A percentile compares a stretch with the other conserved stretches of the same genome.
phyloP scores from a whole-genome alignment of 2,888 invertebrate species.

The Rapana venosa region DNA sequence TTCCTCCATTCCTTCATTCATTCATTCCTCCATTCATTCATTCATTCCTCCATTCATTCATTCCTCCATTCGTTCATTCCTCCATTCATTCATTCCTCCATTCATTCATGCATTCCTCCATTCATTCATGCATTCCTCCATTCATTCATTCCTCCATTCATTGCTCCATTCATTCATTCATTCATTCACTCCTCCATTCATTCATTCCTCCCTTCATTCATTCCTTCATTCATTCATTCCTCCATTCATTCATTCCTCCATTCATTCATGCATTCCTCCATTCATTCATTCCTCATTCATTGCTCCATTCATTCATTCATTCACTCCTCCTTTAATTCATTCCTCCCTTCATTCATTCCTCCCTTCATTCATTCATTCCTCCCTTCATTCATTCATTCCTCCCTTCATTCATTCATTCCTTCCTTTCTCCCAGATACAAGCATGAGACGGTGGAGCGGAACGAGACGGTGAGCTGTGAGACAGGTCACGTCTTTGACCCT shows the following conservation, averaged over 20 bases:
- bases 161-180: too few relatives aligned
- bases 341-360: background rate
- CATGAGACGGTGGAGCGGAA: conserved; percentile 29
- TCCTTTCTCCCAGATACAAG: background rate
- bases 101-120: background rate
- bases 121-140: background rate
- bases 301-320: background rate
- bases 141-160: too few relatives aligned
- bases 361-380: background rate
- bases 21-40: conserved; percentile 11
- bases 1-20: too few relatives aligned
- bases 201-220: too few relatives aligned
- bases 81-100: background rate
- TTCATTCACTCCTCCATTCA: too few relatives aligned
- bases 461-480: conserved; percentile 43
- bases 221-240: too few relatives aligned
- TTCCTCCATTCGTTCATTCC: too few relatives aligned
- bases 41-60: background rate
- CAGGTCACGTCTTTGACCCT: conserved; percentile 55
- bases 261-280: too few relatives aligned
- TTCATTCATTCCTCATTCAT: background rate
- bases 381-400: background rate
- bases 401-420: background rate
- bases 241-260: too few relatives aligned
- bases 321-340: background rate